A percentile compares a stretch with the other conserved stretches of the same genome.
phyloP scores from a whole-genome alignment of 2,888 invertebrate genomes.

The Andrena flavipes region DNA sequence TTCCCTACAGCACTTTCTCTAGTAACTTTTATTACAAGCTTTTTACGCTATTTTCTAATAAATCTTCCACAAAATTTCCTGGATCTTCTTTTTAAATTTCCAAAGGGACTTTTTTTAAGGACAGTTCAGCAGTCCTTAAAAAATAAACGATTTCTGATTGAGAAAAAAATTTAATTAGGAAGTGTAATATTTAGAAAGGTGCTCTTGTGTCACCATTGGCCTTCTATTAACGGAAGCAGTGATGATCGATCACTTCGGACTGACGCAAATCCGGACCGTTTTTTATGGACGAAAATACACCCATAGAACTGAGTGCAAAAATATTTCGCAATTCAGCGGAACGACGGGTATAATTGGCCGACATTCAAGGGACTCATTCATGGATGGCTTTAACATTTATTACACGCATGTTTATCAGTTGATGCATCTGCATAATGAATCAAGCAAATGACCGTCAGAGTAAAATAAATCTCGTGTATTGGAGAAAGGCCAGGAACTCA shows the following conservation, averaged over 20 bases:
- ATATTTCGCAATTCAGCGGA: conserved; percentile 4
- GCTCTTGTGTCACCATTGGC: neutral
- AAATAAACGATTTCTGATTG: neutral
- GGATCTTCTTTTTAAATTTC: neutral
- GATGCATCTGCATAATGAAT: conserved; percentile 42
- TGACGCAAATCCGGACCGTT: conserved; percentile 1
- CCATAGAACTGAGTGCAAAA: neutral
- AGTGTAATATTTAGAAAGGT: neutral
- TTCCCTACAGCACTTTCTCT: neutral
- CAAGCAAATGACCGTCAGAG: conserved; percentile 15
- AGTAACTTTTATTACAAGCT: neutral
- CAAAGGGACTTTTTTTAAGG: too few relatives aligned
- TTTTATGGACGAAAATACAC: neutral
- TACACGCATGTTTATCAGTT: conserved; percentile 27
- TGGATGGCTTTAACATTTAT: conserved; percentile 6
- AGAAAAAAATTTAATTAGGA: neutral
- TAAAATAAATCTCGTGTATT: conserved; percentile 28
- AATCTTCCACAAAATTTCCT: neutral
- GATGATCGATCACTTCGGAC: neutral
- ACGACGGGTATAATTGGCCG: conserved; percentile 29
- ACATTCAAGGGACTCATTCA: conserved; percentile 35
- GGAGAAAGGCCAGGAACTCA: conserved; percentile 36
- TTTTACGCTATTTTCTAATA: neutral
- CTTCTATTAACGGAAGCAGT: neutral
- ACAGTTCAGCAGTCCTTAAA: too few relatives aligned